Conservation (phyloP, 1,140 invertebrate genomes). For the Leptopilina boulardi region DNA sequence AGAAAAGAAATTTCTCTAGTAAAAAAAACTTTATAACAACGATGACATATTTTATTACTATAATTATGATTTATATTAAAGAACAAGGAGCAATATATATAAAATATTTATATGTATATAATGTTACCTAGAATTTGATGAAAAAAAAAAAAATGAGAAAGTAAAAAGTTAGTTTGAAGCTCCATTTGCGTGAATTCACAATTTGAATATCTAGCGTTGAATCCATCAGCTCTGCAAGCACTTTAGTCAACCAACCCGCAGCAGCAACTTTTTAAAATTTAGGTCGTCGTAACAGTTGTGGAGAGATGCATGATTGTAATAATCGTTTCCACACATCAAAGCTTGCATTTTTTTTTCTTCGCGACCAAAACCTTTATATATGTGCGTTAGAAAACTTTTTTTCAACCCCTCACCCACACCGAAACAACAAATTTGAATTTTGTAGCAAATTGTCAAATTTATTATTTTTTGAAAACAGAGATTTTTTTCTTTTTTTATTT, state of each 20-base stretch:
- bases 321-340: constrained; percentile 29
- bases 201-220: constrained; percentile 26
- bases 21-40: not conserved
- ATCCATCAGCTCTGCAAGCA: constrained; percentile 27
- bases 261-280: constrained; percentile 22
- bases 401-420: no score
- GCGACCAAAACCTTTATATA: not conserved
- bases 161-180: constrained; percentile 20
- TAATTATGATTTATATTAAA: constrained; percentile 1
- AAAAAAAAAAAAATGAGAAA: constrained; percentile 1
- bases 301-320: constrained; percentile 11
- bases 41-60: not conserved
- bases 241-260: constrained; percentile 10
- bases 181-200: constrained; percentile 1
- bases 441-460: no score
- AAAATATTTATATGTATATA: not conserved
- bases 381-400: not conserved
- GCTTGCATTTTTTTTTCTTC: not conserved
- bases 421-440: no score
- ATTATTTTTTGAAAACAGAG: no score
- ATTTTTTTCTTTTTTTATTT: no score
- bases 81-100: no score
- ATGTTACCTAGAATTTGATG: not conserved
- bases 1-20: not conserved
- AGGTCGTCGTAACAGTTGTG: constrained; percentile 32